These are phyloP conservation scores for Drosophila lacteicornis DNA, from an alignment of 1,140 invertebrate species.

Conservation along the genomic window DNA sequence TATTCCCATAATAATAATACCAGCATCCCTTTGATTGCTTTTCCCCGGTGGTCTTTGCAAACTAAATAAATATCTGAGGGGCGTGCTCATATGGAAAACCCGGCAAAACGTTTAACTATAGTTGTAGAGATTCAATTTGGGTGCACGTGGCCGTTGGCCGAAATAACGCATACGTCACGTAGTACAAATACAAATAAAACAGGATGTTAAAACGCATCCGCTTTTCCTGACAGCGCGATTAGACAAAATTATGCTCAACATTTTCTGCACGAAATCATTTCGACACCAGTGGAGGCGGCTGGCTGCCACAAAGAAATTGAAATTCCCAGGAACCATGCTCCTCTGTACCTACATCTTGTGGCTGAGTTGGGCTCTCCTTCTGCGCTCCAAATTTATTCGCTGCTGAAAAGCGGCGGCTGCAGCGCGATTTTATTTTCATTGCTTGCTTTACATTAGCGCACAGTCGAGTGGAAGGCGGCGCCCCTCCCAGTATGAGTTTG, in stretches of 20 bases:
- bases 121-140: slow-evolving; percentile 40
- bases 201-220: slow-evolving; percentile 31
- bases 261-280: slow-evolving; percentile 79
- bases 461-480: slow-evolving; percentile 58
- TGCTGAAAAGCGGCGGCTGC: slow-evolving; percentile 55
- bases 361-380: slow-evolving; percentile 20
- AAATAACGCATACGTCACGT: slow-evolving; percentile 80
- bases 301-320: slow-evolving; percentile 59
- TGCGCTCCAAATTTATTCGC: slow-evolving; percentile 75
- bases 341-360: slow-evolving; percentile 22
- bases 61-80: slow-evolving; percentile 55
- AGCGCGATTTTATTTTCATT: slow-evolving; percentile 75
- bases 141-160: slow-evolving; percentile 43
- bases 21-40: slow-evolving; percentile 23
- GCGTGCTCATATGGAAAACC: slow-evolving; percentile 16
- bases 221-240: slow-evolving; percentile 54
- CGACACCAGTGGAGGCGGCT: slow-evolving; percentile 17
- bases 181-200: slow-evolving; percentile 70
- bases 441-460: slow-evolving; percentile 77
- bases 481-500: slow-evolving; percentile 9
- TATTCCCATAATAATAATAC: slow-evolving; percentile 44
- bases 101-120: slow-evolving; percentile 42
- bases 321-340: slow-evolving; percentile 42
- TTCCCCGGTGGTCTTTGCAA: slow-evolving; percentile 15
- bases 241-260: slow-evolving; percentile 80